phyloP scores from a whole-genome alignment of 2,888 invertebrate genomes.

The Heliconius sara region DNA sequence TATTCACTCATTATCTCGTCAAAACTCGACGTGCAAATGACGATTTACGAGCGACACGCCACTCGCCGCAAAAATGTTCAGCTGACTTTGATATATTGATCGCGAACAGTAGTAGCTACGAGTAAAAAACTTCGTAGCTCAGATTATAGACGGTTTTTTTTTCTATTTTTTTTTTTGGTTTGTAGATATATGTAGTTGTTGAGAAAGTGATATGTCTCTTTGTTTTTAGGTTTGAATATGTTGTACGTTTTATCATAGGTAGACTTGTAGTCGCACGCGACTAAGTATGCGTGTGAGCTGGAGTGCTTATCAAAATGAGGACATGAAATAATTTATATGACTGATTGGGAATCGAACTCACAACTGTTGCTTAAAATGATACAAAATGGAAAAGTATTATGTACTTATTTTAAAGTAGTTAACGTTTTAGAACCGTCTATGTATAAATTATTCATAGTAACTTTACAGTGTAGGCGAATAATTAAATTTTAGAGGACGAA shows the following conservation, averaged over 20 bases:
- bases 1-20: conserved; percentile 66
- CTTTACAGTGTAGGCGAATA: not conserved
- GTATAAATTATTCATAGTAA: not conserved
- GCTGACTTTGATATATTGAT: conserved; percentile 32
- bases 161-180: not conserved
- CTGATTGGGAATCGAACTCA: no score
- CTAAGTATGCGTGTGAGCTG: no score
- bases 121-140: not conserved
- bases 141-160: not conserved
- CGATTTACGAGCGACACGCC: conserved; percentile 64
- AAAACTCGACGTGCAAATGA: conserved; percentile 64
- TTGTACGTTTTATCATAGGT: not conserved
- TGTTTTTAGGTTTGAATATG: not conserved
- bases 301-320: no score
- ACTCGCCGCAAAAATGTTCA: conserved; percentile 25
- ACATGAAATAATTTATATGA: no score
- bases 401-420: not conserved
- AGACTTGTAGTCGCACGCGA: no score
- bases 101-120: not conserved
- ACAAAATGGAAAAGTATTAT: not conserved
- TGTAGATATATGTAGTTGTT: not conserved
- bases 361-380: not conserved
- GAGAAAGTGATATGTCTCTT: not conserved
- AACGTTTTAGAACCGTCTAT: not conserved
- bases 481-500: not conserved